These are phyloP conservation scores for Hirudo medicinalis DNA, from an alignment of 1,140 invertebrate genomes.

Conservation along the genomic window DNA sequence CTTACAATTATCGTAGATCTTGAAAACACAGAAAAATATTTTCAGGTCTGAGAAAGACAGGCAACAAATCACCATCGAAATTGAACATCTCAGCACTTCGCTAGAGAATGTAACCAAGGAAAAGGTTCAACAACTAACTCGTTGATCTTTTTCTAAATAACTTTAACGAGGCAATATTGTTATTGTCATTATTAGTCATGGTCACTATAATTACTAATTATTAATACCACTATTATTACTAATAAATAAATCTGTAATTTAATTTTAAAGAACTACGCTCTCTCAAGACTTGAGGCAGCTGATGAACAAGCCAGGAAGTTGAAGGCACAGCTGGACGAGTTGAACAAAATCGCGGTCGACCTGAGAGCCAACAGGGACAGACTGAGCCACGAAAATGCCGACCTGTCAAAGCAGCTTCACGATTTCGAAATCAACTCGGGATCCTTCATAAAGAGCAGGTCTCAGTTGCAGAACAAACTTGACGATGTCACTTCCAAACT, in stretches of 20 bases:
- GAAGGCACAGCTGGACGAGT: constrained; percentile 38
- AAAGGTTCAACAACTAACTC: constrained; percentile 27
- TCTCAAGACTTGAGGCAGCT: constrained; percentile 35
- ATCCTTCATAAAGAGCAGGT: constrained; percentile 35
- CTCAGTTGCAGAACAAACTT: constrained; percentile 31
- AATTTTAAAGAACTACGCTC: constrained; percentile 31
- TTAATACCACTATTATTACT: neutral
- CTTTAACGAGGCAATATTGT: too few species aligned
- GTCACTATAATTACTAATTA: constrained; percentile 22
- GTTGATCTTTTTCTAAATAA: too few species aligned
- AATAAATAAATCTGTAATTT: constrained; percentile 20
- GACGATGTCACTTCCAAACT: constrained; percentile 38
- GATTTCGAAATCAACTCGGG: constrained; percentile 39
- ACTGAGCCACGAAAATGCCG: constrained; percentile 41
- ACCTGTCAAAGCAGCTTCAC: constrained; percentile 38
- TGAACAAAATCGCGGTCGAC: constrained; percentile 36
- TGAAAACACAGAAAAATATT: neutral
- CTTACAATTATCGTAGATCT: too few species aligned
- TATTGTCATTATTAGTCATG: neutral
- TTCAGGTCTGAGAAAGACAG: constrained; percentile 40
- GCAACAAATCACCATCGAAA: constrained; percentile 36
- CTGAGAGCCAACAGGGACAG: constrained; percentile 32
- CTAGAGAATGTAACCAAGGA: constrained; percentile 36
- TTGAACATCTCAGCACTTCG: constrained; percentile 34
- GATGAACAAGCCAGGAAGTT: constrained; percentile 33